Evolutionary conservation across 2,888 invertebrate genomes (phyloP).

Genomic region (Cephalotes varians): DNA sequence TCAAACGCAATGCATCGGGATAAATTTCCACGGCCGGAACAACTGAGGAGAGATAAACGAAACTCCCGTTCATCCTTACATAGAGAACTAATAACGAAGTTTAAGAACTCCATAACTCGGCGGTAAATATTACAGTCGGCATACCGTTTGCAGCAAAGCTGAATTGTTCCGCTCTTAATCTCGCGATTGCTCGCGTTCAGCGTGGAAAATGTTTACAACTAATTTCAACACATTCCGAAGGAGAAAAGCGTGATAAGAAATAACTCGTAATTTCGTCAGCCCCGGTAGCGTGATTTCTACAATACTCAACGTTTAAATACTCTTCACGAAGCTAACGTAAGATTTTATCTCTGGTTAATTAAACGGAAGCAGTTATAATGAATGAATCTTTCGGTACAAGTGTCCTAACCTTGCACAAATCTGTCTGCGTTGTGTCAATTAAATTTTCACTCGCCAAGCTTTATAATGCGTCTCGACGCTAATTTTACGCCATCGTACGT

Average conservation of each 20-base stretch:
- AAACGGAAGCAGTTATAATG: neutral
- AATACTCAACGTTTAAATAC: neutral
- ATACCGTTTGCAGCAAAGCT: slow-evolving; percentile 50
- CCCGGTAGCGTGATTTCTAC: neutral
- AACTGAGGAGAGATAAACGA: slow-evolving; percentile 42
- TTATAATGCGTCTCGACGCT: neutral
- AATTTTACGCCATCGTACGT: slow-evolving; percentile 26
- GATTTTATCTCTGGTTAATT: slow-evolving; percentile 2
- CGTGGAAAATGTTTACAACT: slow-evolving; percentile 51
- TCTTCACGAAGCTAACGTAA: neutral
- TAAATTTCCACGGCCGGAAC: slow-evolving; percentile 43
- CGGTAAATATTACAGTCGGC: slow-evolving; percentile 55
- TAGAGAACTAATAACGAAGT: slow-evolving; percentile 55
- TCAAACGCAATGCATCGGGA: slow-evolving; percentile 46
- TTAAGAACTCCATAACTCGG: slow-evolving; percentile 53
- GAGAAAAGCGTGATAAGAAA: slow-evolving; percentile 35
- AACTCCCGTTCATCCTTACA: slow-evolving; percentile 51
- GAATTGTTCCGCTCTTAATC: slow-evolving; percentile 55
- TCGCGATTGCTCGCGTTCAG: slow-evolving; percentile 30
- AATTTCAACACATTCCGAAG: slow-evolving; percentile 49
- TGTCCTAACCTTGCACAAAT: neutral
- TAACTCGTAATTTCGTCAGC: slow-evolving; percentile 29
- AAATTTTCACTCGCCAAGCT: slow-evolving; percentile 26
- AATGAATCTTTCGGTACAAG: neutral
- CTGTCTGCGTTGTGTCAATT: slow-evolving; percentile 15